These are phyloP conservation scores for Adelosebastes latens DNA, from an alignment of 2,797 vertebrate genomes.

Conservation along the genomic window DNA sequence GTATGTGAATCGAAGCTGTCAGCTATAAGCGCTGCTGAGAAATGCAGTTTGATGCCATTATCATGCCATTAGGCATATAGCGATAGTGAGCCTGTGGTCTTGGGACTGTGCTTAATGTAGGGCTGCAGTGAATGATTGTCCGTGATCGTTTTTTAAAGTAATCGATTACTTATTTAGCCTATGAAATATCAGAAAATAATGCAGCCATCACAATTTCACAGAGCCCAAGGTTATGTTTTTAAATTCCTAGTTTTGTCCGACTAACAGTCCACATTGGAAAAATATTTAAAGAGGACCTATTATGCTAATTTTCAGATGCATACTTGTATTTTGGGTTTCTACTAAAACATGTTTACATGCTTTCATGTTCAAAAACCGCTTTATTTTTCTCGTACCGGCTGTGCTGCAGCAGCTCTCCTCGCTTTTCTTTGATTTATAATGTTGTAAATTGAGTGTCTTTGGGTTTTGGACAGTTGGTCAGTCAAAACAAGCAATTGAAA, in stretches of 20 bases:
- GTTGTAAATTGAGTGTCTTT: background rate
- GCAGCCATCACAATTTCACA: background rate
- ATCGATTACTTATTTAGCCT: background rate
- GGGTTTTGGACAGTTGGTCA: background rate
- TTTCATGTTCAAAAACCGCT: fast-evolving
- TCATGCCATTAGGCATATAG: background rate
- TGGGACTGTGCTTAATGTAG: background rate
- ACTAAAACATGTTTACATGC: no score
- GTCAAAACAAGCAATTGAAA: background rate
- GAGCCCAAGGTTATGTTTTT: background rate
- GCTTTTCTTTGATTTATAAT: background rate
- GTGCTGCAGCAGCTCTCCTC: fast-evolving
- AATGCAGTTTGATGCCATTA: slow-evolving; percentile 9
- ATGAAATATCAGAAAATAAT: background rate
- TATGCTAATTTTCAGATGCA: background rate
- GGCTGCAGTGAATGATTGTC: background rate
- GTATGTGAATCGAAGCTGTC: slow-evolving; percentile 81
- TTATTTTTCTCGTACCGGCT: no score
- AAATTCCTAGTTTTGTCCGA: background rate
- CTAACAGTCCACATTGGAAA: background rate
- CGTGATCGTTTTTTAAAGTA: background rate
- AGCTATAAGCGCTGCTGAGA: slow-evolving; percentile 23
- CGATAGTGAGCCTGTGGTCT: background rate
- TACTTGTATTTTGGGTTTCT: no score
- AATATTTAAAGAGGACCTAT: background rate